Evolutionary conservation across 2,888 invertebrate species (phyloP).

Genomic region (Rhamphomyia laevipes): DNA sequence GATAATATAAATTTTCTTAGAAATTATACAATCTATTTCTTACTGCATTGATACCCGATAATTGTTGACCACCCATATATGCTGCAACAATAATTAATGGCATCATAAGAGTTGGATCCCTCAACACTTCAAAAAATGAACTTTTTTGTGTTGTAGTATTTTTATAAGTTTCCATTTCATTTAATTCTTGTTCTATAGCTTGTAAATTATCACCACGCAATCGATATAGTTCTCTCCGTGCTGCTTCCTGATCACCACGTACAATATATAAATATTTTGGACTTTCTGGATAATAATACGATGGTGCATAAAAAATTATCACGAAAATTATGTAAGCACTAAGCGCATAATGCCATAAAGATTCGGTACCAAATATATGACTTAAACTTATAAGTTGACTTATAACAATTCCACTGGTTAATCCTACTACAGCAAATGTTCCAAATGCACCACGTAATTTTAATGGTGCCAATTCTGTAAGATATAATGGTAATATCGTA

Average conservation of each 20-base stretch:
- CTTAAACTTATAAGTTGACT: conserved; percentile 34
- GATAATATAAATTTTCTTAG: not conserved
- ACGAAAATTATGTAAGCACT: conserved; percentile 60
- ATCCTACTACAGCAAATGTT: conserved; percentile 44
- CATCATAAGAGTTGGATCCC: conserved; percentile 46
- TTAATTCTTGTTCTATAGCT: conserved; percentile 49
- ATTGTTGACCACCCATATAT: conserved; percentile 72
- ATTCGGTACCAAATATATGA: conserved; percentile 42
- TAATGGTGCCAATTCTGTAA: conserved; percentile 74
- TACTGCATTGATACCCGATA: conserved; percentile 80
- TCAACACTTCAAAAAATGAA: conserved; percentile 46
- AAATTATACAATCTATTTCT: conserved; percentile 25
- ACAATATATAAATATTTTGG: conserved; percentile 75
- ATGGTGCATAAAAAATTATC: conserved; percentile 48
- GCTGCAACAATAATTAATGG: conserved; percentile 59
- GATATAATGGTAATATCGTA: conserved; percentile 79
- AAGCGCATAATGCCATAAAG: conserved; percentile 66
- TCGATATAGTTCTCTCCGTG: conserved; percentile 50
- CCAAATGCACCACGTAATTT: conserved; percentile 67
- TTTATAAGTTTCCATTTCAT: conserved; percentile 45
- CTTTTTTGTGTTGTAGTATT: conserved; percentile 38
- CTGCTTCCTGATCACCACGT: conserved; percentile 49
- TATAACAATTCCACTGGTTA: conserved; percentile 36
- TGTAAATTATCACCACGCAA: conserved; percentile 46
- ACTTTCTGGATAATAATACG: conserved; percentile 70